Evolutionary conservation across 2,113 vertebrate genomes (phyloP).

Genomic region (Equus quagga): DNA sequence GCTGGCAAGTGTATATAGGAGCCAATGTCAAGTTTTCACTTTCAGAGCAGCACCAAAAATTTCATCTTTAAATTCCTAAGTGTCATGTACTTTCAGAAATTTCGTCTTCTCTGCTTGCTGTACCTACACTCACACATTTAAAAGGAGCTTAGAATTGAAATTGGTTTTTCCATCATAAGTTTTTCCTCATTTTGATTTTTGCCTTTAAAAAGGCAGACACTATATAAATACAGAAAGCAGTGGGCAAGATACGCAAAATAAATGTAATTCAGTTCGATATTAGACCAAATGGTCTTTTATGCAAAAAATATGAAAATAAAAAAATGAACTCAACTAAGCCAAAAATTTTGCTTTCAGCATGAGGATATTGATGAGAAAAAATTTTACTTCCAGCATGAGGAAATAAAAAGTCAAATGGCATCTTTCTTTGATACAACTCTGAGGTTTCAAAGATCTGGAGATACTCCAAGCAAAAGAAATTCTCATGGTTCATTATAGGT

Average conservation of each 20-base stretch:
- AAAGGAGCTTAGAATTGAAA: constrained; percentile 18
- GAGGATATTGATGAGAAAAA: neutral
- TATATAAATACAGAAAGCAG: neutral
- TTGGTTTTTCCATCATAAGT: neutral
- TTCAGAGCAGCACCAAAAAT: neutral
- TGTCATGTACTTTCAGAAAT: constrained; percentile 6
- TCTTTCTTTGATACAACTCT: neutral
- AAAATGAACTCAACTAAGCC: neutral
- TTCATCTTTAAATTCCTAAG: neutral
- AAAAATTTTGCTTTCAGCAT: neutral
- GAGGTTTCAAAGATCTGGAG: neutral
- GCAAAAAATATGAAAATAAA: constrained; percentile 1
- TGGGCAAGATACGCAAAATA: constrained; percentile 1
- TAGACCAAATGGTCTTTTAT: neutral
- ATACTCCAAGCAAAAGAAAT: constrained; percentile 5
- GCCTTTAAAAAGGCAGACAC: constrained; percentile 44
- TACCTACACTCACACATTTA: constrained; percentile 36
- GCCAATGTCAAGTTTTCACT: constrained; percentile 2
- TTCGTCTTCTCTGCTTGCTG: neutral
- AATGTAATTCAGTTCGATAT: constrained; percentile 29
- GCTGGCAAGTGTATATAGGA: neutral
- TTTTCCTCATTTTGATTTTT: constrained; percentile 38
- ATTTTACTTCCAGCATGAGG: neutral
- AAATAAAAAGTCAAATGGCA: neutral
- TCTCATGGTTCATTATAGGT: neutral